phyloP scores from a whole-genome alignment of 1,140 invertebrate genomes.

The Kradibia gibbosae region DNA sequence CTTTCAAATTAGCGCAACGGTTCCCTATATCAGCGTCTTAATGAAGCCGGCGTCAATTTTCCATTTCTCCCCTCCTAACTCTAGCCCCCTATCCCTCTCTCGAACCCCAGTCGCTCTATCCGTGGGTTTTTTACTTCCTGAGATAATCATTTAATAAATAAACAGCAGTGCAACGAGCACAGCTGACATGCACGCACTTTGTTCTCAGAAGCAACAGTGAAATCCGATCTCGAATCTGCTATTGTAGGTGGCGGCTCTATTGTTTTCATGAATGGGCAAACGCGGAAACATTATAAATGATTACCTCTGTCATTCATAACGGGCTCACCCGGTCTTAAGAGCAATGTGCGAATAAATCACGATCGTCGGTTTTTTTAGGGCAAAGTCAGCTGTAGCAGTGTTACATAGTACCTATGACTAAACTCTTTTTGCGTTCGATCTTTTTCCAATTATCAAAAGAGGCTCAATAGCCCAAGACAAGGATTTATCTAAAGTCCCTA shows the following conservation, averaged over 20 bases:
- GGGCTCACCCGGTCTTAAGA: slow-evolving; percentile 49
- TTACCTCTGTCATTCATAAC: slow-evolving; percentile 54
- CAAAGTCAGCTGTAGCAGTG: slow-evolving; percentile 26
- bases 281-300: slow-evolving; percentile 60
- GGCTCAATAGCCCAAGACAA: too few relatives aligned
- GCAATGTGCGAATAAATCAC: slow-evolving; percentile 54
- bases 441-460: slow-evolving; percentile 1
- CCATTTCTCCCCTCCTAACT: neutral
- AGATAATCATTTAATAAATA: slow-evolving; percentile 29
- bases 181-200: slow-evolving; percentile 9
- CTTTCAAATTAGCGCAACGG: slow-evolving; percentile 12
- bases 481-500: too few relatives aligned
- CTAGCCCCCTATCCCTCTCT: too few relatives aligned
- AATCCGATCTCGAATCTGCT: slow-evolving; percentile 51
- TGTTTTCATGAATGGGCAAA: slow-evolving; percentile 59
- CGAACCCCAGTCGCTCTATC: too few relatives aligned
- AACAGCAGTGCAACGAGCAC: neutral
- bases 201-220: slow-evolving; percentile 55
- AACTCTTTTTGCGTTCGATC: slow-evolving; percentile 3
- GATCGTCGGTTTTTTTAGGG: slow-evolving; percentile 48
- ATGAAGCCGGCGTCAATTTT: neutral
- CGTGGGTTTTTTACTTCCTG: neutral
- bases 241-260: slow-evolving; percentile 50
- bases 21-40: slow-evolving; percentile 1
- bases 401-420: neutral